These are phyloP conservation scores for Enteromius mattozi DNA, from an alignment of 2,797 vertebrate species.

Conservation along the genomic window DNA sequence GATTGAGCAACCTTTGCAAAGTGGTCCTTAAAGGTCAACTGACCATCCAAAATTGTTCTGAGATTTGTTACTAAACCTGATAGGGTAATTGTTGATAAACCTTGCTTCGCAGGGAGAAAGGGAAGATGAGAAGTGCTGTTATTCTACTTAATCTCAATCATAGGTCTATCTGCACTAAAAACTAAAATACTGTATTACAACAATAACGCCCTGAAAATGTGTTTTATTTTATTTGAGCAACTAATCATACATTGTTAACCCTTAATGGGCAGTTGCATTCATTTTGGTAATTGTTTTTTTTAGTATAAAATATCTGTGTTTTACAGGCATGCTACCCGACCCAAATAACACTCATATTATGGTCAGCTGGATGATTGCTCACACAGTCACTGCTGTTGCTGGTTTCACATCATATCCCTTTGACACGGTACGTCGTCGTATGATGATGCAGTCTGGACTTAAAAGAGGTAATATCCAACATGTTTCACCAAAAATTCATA, in stretches of 20 bases:
- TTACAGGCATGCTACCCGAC: conserved; percentile 92
- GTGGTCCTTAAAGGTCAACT: too few relatives aligned
- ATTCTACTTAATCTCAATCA: neutral
- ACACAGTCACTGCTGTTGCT: conserved; percentile 86
- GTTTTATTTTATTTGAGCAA: neutral
- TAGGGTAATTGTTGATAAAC: too few relatives aligned
- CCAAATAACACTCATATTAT: conserved; percentile 89
- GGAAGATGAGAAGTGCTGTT: too few relatives aligned
- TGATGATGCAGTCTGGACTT: conserved; percentile 97
- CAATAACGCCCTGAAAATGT: neutral
- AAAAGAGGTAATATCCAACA: conserved; percentile 80
- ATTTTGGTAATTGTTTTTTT: conserved; percentile 4
- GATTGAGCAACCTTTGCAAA: too few relatives aligned
- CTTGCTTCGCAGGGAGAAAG: too few relatives aligned
- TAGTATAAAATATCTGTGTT: neutral
- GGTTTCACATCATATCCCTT: conserved; percentile 92
- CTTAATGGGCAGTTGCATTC: neutral
- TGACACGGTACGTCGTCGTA: conserved; percentile 91
- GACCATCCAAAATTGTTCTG: too few relatives aligned
- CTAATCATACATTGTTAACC: neutral
- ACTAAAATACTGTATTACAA: too few relatives aligned
- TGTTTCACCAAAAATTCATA: neutral
- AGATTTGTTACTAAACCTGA: too few relatives aligned
- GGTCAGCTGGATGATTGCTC: conserved; percentile 95
- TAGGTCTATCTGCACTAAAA: neutral